Base-by-base conservation (phyloP, 2,797 vertebrate species). In the Holocentrus rufus region DNA sequence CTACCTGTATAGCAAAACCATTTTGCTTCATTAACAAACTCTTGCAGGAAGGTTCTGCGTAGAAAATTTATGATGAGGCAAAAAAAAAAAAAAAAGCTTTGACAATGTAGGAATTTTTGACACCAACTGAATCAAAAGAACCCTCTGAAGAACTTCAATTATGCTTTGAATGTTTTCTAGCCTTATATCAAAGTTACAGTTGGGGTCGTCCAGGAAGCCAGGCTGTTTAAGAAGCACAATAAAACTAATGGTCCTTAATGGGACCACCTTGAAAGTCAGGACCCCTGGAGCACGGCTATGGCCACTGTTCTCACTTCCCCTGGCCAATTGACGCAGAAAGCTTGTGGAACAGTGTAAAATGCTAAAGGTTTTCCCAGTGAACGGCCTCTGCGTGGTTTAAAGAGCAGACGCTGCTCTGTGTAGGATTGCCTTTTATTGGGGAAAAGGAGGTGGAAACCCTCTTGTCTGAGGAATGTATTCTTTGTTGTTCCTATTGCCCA, bases 191-290 rank as follows among this genome's bases (percentile, higher is more conserved):
- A 46, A 57, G 20, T 39, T 65, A 62, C 77, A 85, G 66, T 80
- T 84, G 34, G 69, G 84, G 85, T 87, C 76, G 81, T 78, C 65
- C 76, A 76, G 74, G 73, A 89, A 90, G 82, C 74, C 70, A 77
- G 76, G 53, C 52, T 65, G 85, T 55, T 86, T 80, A 85, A 81
- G 76, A 76, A 76, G 60, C 62, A 76, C 83, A 68, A 79, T 92
- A 87, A 92, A 92, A 86, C 74, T 76, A 88, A 89, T 88, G 74
- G 78, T 77, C 54, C 63, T 76, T 88, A 88, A 88, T 89, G 81
- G 87, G 90, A 92, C 90, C 90, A 92, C 89, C 90, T 82, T 68
- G 71, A 69, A 64, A 59, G 71, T 62, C 34, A 18, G 69, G 72
- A 73, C 74, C 60, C 75, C 78, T 42, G 59, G 25, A 53, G 57